Percentiles rank a stretch among this genome's conserved stretches.
These are phyloP conservation scores for Dysmachus trigonus DNA, from an alignment of 2,888 invertebrate genomes.

Conservation along the genomic window DNA sequence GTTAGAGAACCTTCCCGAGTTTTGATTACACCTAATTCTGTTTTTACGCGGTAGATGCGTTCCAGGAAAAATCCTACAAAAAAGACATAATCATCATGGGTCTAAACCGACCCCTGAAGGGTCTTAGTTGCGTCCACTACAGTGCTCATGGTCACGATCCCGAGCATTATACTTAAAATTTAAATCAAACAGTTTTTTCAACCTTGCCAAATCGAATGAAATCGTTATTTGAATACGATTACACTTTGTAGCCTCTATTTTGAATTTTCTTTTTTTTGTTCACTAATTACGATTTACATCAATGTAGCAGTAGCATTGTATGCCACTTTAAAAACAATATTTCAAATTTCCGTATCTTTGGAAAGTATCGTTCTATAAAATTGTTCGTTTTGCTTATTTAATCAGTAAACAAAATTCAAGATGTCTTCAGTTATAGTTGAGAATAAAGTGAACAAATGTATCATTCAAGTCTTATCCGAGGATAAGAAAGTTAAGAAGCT, in stretches of 20 bases:
- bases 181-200: too few species aligned
- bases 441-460: background rate
- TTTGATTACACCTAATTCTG: too few species aligned
- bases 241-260: background rate
- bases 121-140: too few species aligned
- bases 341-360: background rate
- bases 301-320: background rate
- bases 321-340: background rate
- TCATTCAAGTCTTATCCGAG: background rate
- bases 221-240: too few species aligned
- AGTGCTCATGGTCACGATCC: too few species aligned
- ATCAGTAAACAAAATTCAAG: background rate
- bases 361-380: background rate
- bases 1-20: too few species aligned
- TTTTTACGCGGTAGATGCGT: too few species aligned
- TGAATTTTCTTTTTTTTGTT: background rate
- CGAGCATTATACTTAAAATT: too few species aligned
- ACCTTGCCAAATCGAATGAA: too few species aligned
- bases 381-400: background rate
- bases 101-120: too few species aligned
- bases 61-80: too few species aligned
- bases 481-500: background rate
- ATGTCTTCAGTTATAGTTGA: background rate
- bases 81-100: too few species aligned
- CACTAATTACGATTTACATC: background rate